Evolutionary conservation across 1,140 invertebrate genomes (phyloP).

Genomic region (Temnothorax nylanderi): DNA sequence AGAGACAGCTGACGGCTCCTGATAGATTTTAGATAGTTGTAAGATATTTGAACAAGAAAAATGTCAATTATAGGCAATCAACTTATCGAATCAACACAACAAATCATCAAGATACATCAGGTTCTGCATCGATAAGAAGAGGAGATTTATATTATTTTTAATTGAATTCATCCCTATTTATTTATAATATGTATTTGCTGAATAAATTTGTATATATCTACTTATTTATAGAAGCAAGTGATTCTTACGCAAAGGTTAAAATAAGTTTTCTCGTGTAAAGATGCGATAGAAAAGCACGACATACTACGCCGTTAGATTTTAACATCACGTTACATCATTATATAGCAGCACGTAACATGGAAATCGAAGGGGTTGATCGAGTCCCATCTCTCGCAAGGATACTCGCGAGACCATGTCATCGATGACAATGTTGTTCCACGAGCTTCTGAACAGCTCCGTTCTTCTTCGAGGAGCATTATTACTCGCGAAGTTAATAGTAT

Average conservation of each 20-base stretch:
- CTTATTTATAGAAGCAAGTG: not conserved
- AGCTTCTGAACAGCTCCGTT: not conserved
- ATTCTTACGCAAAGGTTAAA: not conserved
- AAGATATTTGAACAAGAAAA: not conserved
- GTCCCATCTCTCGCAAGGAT: not conserved
- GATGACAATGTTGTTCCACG: not conserved
- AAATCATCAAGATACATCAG: not conserved
- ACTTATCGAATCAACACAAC: not conserved
- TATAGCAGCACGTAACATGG: not conserved
- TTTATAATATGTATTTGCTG: not conserved
- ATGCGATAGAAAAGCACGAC: not conserved
- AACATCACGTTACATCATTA: not conserved
- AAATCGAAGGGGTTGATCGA: constrained; percentile 43
- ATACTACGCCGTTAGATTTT: not conserved
- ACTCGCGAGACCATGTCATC: not conserved
- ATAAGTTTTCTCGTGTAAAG: not conserved
- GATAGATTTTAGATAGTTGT: not conserved
- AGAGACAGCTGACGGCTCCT: not conserved
- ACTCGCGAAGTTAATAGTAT: not conserved
- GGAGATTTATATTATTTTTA: not conserved
- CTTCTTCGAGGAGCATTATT: not conserved
- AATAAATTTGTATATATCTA: not conserved
- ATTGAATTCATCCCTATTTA: not conserved
- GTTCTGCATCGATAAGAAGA: not conserved
- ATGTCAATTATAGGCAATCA: not conserved